Evolutionary conservation across 1,140 invertebrate species (phyloP).

Genomic region (Drosophila kohkoa): DNA sequence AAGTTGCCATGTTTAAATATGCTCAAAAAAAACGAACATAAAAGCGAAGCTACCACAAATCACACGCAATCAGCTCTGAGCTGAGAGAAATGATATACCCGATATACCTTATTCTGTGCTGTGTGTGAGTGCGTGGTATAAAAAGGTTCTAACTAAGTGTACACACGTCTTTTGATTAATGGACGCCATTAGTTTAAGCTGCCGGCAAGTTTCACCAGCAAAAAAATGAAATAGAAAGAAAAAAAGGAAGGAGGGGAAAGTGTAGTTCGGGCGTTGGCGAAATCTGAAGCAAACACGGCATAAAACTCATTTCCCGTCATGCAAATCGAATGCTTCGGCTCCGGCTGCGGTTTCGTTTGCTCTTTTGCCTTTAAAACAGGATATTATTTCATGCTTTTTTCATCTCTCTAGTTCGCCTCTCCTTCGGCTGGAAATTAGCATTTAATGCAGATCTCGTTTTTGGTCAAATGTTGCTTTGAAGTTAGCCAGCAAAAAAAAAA

Average conservation of each 20-base stretch:
- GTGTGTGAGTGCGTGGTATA: neutral
- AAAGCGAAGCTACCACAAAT: neutral
- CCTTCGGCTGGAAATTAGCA: slow-evolving; percentile 61
- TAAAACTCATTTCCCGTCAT: slow-evolving; percentile 68
- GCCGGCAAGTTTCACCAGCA: slow-evolving; percentile 28
- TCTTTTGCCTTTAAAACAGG: slow-evolving; percentile 54
- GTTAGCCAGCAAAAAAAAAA: slow-evolving; percentile 24
- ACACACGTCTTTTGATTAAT: slow-evolving; percentile 52
- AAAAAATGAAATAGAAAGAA: slow-evolving; percentile 7
- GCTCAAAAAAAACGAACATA: no score
- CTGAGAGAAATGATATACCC: neutral
- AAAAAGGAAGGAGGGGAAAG: neutral
- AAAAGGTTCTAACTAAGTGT: slow-evolving; percentile 25
- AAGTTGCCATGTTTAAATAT: slow-evolving; percentile 4
- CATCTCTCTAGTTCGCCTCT: neutral
- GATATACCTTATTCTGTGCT: neutral
- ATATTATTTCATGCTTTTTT: slow-evolving; percentile 59
- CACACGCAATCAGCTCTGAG: neutral
- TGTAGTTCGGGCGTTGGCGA: slow-evolving; percentile 4
- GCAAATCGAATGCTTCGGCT: slow-evolving; percentile 53
- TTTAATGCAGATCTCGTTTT: slow-evolving; percentile 38
- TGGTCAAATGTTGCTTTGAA: slow-evolving; percentile 57
- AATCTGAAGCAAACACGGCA: slow-evolving; percentile 23
- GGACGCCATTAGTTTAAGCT: slow-evolving; percentile 62
- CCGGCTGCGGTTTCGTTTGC: slow-evolving; percentile 42